Evolutionary conservation across 2,888 invertebrate genomes (phyloP).

Genomic region (Phengaris arion): DNA sequence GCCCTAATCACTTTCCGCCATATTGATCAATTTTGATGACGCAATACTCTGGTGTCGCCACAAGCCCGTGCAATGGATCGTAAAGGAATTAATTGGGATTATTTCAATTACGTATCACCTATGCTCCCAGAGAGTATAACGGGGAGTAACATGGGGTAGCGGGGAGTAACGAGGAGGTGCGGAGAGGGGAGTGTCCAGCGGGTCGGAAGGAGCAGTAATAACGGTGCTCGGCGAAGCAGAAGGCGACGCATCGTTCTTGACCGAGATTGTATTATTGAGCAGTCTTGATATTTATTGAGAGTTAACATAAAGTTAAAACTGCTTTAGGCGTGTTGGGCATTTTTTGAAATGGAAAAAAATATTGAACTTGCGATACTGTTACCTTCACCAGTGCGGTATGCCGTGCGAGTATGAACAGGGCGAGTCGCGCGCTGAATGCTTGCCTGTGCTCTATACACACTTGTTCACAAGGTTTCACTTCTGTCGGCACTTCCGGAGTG

Average conservation of each 20-base stretch:
- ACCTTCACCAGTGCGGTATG: no score
- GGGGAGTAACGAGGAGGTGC: background rate
- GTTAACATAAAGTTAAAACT: background rate
- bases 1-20: constrained; percentile 2
- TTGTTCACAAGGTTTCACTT: no score
- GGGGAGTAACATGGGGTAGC: constrained; percentile 30
- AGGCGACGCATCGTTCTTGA: background rate
- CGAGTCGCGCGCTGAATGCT: no score
- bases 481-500: no score
- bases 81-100: constrained; percentile 37
- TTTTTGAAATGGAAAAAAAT: no score
- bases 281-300: background rate
- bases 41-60: background rate
- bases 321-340: no score
- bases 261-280: background rate
- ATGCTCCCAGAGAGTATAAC: constrained; percentile 34
- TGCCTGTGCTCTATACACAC: no score
- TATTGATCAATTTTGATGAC: background rate
- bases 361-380: no score
- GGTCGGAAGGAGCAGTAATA: constrained; percentile 59
- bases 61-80: constrained; percentile 33
- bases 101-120: constrained; percentile 41
- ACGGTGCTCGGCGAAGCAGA: background rate
- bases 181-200: constrained; percentile 45
- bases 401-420: no score